Conservation (phyloP, 2,888 invertebrate species). For the Dromius quadrimaculatus region DNA sequence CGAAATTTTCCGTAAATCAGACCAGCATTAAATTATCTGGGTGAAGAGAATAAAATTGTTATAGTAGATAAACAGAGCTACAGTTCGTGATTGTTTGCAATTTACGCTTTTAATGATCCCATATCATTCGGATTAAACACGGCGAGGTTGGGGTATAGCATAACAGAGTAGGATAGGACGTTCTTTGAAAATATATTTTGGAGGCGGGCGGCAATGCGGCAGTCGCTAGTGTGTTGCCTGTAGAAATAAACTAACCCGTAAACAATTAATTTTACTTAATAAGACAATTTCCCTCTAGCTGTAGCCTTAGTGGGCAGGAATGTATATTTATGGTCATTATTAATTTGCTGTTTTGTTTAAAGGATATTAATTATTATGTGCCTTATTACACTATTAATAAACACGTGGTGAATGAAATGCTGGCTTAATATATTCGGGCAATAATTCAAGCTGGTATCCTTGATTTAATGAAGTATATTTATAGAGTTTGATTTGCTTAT, state of each 20-base stretch:
- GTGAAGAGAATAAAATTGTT: constrained; percentile 20
- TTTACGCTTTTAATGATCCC: constrained; percentile 26
- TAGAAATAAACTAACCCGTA: constrained; percentile 27
- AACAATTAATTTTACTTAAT: constrained; percentile 32
- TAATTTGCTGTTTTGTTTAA: constrained; percentile 22
- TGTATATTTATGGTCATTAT: constrained; percentile 32
- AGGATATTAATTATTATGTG: constrained; percentile 24
- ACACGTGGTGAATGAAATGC: too few species aligned
- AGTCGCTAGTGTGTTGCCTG: constrained; percentile 3
- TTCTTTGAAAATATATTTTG: constrained; percentile 20
- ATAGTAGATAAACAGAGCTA: constrained; percentile 6
- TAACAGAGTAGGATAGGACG: too few species aligned
- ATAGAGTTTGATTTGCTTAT: too few species aligned
- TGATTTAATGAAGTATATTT: too few species aligned
- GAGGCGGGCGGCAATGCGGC: background rate
- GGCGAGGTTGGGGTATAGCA: constrained; percentile 2
- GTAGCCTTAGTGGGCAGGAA: constrained; percentile 8
- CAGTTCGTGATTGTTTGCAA: constrained; percentile 27
- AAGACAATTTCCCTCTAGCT: constrained; percentile 28
- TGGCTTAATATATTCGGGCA: too few species aligned
- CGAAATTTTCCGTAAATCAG: too few species aligned
- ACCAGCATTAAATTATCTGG: constrained; percentile 1
- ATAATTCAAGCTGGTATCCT: too few species aligned
- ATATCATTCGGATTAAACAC: constrained; percentile 17
- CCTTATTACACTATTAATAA: background rate